Evolutionary conservation across 92 coral and sea anemone species (phyloP).

Genomic region (Plumapathes pennacea): DNA sequence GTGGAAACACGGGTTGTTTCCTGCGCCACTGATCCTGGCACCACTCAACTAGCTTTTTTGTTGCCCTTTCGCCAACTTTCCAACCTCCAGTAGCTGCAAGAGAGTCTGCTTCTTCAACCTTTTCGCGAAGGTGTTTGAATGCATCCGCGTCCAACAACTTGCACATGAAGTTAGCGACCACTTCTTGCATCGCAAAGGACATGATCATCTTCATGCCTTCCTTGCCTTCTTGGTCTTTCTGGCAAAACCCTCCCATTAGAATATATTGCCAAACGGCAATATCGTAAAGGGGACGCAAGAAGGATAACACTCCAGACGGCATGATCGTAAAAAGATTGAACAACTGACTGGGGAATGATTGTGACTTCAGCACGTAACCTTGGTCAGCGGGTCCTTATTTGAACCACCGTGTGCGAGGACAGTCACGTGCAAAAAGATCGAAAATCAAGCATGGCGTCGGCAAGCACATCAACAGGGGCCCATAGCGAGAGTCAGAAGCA

Average conservation of each 20-base stretch:
- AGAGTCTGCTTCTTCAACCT: not conserved
- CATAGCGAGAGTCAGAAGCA: not conserved
- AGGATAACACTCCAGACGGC: constrained; percentile 23
- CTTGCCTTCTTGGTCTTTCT: not conserved
- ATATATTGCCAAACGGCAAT: constrained; percentile 54
- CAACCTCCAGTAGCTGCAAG: constrained; percentile 19
- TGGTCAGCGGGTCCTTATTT: not conserved
- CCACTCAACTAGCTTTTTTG: constrained; percentile 28
- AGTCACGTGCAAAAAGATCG: not conserved
- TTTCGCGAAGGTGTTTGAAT: constrained; percentile 7
- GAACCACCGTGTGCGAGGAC: constrained; percentile 1
- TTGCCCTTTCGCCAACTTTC: constrained; percentile 8
- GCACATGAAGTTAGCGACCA: constrained; percentile 38
- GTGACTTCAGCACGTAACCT: not conserved
- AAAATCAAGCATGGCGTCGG: not conserved
- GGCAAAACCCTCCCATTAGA: constrained; percentile 12
- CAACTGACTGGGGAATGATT: not conserved
- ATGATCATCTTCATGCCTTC: no score
- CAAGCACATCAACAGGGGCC: no score
- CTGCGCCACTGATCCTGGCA: constrained; percentile 58
- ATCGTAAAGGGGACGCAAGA: constrained; percentile 41
- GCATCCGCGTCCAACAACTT: constrained; percentile 14
- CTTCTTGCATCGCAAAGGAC: constrained; percentile 56
- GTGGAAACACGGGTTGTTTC: constrained; percentile 10
- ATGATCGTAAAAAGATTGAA: constrained; percentile 1